Percentiles rank a stretch among this genome's conserved stretches.
These are phyloP conservation scores for Cephalopachus bancanus DNA, from an alignment of 2,797 vertebrate species.

Conservation along the genomic window DNA sequence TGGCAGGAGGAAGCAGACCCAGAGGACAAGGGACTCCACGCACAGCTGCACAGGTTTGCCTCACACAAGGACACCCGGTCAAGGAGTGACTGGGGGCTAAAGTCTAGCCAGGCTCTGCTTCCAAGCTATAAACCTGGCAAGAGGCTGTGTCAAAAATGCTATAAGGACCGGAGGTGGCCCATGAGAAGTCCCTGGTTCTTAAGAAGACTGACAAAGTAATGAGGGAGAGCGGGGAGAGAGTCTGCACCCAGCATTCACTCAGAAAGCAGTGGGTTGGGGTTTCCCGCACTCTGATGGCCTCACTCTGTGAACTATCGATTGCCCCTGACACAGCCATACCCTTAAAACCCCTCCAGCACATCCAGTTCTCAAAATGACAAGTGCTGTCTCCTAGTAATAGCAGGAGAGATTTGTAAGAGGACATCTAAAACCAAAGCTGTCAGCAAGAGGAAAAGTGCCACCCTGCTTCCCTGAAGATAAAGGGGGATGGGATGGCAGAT, in stretches of 20 bases:
- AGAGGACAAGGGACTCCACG: not conserved
- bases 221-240: not conserved
- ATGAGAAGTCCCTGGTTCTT: not conserved
- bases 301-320: not conserved
- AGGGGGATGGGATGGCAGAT: not conserved
- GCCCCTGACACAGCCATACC: no score
- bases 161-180: not conserved
- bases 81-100: not conserved
- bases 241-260: not conserved
- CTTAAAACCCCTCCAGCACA: not conserved
- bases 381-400: not conserved
- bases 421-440: not conserved
- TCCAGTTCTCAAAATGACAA: constrained; percentile 20
- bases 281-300: not conserved
- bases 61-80: not conserved
- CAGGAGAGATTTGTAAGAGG: constrained; percentile 35
- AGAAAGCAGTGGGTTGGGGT: not conserved
- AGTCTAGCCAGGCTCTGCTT: not conserved
- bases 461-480: not conserved
- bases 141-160: not conserved
- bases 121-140: not conserved
- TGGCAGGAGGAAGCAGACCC: not conserved
- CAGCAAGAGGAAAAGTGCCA: not conserved
- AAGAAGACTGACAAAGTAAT: not conserved
- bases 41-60: not conserved